These are phyloP conservation scores for Perccottus glenii DNA, from an alignment of 2,113 vertebrate species.

Conservation along the genomic window DNA sequence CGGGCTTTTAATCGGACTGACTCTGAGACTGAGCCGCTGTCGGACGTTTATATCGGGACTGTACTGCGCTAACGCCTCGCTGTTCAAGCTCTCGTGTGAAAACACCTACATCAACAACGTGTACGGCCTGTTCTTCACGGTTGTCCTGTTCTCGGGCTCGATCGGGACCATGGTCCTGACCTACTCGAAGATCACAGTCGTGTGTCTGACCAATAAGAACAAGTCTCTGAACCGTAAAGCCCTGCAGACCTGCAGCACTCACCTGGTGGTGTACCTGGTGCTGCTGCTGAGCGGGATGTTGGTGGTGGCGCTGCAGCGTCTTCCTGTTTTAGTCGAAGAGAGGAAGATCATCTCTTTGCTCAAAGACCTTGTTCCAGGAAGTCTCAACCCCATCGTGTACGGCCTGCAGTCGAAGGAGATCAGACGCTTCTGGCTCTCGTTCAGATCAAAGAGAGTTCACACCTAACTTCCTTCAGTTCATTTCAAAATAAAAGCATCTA, in stretches of 20 bases:
- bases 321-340: constrained; percentile 13
- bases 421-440: no score
- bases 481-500: no score
- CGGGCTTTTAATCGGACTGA: constrained; percentile 22
- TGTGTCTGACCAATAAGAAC: constrained; percentile 43
- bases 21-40: constrained; percentile 33
- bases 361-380: constrained; percentile 33
- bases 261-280: constrained; percentile 40
- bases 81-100: constrained; percentile 58
- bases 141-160: constrained; percentile 23
- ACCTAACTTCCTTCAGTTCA: no score
- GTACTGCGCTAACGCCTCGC: constrained; percentile 51
- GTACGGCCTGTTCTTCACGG: constrained; percentile 39
- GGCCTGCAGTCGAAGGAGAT: constrained; percentile 44
- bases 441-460: no score
- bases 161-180: constrained; percentile 26
- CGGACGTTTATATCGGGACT: constrained; percentile 32
- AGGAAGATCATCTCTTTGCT: constrained; percentile 32
- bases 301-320: constrained; percentile 32
- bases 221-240: constrained; percentile 54
- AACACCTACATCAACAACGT: constrained; percentile 45
- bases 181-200: constrained; percentile 1
- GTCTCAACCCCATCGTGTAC: constrained; percentile 51
- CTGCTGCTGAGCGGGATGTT: constrained; percentile 24
- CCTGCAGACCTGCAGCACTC: constrained; percentile 46